phyloP scores from a whole-genome alignment of 2,113 vertebrate species.

The Nyctibius bracteatus region DNA sequence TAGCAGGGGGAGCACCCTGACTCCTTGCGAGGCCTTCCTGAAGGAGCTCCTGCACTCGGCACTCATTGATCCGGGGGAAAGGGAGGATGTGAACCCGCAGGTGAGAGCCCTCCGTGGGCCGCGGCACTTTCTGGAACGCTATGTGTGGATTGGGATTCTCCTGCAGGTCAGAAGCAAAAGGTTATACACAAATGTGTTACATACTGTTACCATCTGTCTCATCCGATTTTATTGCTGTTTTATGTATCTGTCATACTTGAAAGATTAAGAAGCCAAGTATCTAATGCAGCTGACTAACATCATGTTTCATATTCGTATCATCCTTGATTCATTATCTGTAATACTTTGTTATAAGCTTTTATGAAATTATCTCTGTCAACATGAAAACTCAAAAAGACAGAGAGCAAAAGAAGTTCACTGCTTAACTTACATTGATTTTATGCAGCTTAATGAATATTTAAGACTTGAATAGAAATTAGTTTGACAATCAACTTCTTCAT shows the following conservation, averaged over 20 bases:
- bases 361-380: neutral
- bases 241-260: neutral
- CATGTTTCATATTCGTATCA: neutral
- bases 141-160: constrained; percentile 98
- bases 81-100: constrained; percentile 91
- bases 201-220: neutral
- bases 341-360: neutral
- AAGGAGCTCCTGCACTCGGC: constrained; percentile 83
- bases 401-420: neutral
- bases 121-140: constrained; percentile 96
- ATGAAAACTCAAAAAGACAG: neutral
- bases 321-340: neutral
- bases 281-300: neutral
- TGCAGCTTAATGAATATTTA: neutral
- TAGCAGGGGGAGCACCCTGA: constrained; percentile 66
- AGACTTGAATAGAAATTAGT: neutral
- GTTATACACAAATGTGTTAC: neutral
- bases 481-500: neutral
- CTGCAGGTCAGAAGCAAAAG: constrained; percentile 60
- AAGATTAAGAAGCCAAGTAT: neutral
- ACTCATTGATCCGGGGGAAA: constrained; percentile 86
- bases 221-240: neutral
- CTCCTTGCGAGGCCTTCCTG: constrained; percentile 83
- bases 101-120: constrained; percentile 96
- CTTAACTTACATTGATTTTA: neutral